These are phyloP conservation scores for Gouania willdenowi DNA, from an alignment of 2,797 vertebrate species.

Conservation along the genomic window DNA sequence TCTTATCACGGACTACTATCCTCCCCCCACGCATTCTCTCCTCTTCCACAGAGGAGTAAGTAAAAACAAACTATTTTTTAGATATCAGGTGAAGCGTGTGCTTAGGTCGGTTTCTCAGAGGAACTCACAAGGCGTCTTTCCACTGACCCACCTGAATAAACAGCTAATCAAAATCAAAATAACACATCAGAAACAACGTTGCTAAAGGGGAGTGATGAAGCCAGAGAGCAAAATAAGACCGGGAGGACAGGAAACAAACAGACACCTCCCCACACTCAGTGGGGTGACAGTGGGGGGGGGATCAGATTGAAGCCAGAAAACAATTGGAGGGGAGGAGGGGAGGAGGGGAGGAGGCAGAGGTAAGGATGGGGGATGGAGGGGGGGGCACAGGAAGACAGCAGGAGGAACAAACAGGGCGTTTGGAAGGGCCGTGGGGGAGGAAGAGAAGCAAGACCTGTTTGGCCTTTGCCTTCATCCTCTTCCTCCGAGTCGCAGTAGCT, in stretches of 20 bases:
- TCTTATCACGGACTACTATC: conserved; percentile 28
- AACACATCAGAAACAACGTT: conserved; percentile 60
- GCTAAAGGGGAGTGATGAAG: conserved; percentile 21
- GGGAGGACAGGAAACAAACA: conserved; percentile 67
- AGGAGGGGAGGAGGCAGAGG: conserved; percentile 34
- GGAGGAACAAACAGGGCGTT: conserved; percentile 20
- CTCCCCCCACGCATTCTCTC: conserved; percentile 28
- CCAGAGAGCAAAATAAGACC: conserved; percentile 31
- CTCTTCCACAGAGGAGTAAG: conserved; percentile 39
- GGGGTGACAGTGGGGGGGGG: conserved; percentile 72
- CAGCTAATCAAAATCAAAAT: conserved; percentile 75
- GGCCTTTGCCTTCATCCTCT: conserved; percentile 89
- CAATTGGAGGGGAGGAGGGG: conserved; percentile 55
- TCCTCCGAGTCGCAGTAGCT: conserved; percentile 94
- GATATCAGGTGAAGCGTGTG: conserved; percentile 52
- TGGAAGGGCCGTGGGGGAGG: not conserved
- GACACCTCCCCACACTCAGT: conserved; percentile 56
- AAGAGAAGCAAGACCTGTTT: conserved; percentile 59
- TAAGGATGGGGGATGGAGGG: conserved; percentile 2
- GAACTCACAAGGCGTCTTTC: conserved; percentile 54
- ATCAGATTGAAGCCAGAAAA: conserved; percentile 64
- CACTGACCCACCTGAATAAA: conserved; percentile 77
- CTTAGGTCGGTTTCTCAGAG: conserved; percentile 30
- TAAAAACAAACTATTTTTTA: conserved; percentile 42
- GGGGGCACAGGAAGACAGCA: conserved; percentile 6